Base-by-base conservation (phyloP, 1,140 invertebrate genomes). In the Bradysia coprophila region DNA sequence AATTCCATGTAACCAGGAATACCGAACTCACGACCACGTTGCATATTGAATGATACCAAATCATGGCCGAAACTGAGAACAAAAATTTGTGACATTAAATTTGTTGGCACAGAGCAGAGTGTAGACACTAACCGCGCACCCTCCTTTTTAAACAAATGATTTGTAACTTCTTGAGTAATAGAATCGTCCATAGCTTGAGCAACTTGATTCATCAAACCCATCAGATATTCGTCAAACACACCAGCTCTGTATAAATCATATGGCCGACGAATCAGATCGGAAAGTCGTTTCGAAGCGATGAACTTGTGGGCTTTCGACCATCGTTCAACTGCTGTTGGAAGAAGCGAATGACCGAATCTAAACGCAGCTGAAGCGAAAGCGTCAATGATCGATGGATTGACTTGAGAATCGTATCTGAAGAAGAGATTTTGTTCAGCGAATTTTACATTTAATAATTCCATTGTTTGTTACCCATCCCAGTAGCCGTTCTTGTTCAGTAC, bases 281-380 rank as follows among this genome's bases (percentile, higher is more conserved):
- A 88, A n/a, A 93, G 61, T 48, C 85, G 71, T 54, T 90, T 88
- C 0, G 87, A 89, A 43, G 84, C 87, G 43, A 92, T 89, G 55
- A 89, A 92, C 64, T 91, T 88, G 52, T 92, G 87, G 20, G 81
- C 83, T 64, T 90, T 91, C 43, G 86, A 90, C 84, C 87, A 93
- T 54, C 87, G 72, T 59, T 91, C 86, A 18, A 91, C 81, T 23
- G 80, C 80, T 6, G 86, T 87, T 3, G 87, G 87, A 34, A 93
- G 57, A 3, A 93, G 60, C 0, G 87, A 90, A 54, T 93, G 88
- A 1, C 88, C 88, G 50, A 93, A 90, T 54, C 88, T 71, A 58
- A 87, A 92, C 10, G 88, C 88, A 28, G 87, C 87, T 13, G 87
- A 71, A 8, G 87, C 79, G 57, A 93, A 93, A 10, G 81, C 78